A percentile compares a stretch with the other conserved stretches of the same genome.
phyloP scores from a whole-genome alignment of 1,140 invertebrate genomes.

The Eulimnadia texana region DNA sequence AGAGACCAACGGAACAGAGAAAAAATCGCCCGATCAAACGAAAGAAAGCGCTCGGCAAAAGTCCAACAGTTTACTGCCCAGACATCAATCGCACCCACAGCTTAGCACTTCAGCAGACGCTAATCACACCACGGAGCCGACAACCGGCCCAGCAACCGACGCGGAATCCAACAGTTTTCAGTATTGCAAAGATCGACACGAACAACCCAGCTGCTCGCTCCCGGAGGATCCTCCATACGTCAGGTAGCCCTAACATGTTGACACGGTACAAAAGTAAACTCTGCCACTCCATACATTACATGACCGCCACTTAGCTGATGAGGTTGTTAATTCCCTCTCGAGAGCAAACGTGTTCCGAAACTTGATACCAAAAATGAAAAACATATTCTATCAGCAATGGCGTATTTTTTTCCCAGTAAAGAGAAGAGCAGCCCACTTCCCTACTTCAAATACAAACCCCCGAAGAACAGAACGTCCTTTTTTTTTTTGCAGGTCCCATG shows the following conservation, averaged over 20 bases:
- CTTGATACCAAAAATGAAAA: too few species aligned
- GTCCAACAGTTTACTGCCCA: neutral
- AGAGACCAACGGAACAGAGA: neutral
- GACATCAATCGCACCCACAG: neutral
- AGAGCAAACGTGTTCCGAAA: too few species aligned
- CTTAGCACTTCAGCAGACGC: neutral
- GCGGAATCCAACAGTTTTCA: neutral
- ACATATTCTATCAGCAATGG: too few species aligned
- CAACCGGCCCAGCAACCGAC: neutral
- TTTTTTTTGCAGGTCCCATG: too few species aligned
- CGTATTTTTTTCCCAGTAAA: too few species aligned
- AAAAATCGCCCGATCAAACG: neutral
- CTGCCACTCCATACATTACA: neutral
- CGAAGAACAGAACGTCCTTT: too few species aligned
- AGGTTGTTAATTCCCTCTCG: too few species aligned
- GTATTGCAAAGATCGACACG: neutral
- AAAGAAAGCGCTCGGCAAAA: neutral
- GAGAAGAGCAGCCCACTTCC: too few species aligned
- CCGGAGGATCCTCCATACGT: neutral
- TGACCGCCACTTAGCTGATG: neutral
- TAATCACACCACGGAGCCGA: neutral
- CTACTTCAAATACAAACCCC: too few species aligned
- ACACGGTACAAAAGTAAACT: neutral
- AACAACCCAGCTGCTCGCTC: neutral
- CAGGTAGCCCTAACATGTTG: too few species aligned